A percentile compares a stretch with the other conserved stretches of the same genome.
Conservation (phyloP, 2,113 vertebrate genomes). For the Oreotrochilus melanogaster region DNA sequence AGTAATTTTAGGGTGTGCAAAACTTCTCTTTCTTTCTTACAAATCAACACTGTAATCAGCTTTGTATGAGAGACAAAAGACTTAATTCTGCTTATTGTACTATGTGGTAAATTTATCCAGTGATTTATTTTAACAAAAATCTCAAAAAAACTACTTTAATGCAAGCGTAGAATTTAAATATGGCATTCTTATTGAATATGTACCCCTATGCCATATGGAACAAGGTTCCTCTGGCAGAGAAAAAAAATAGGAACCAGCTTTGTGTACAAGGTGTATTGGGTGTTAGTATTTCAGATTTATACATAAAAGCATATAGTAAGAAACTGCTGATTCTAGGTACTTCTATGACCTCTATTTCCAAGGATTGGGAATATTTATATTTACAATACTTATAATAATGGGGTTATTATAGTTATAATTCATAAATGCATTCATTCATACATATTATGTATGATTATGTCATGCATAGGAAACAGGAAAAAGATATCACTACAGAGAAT, state of each 20-base stretch:
- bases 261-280: background rate
- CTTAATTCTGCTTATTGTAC: background rate
- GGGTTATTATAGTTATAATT: background rate
- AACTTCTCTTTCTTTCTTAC: slow-evolving; percentile 18
- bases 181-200: background rate
- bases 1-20: background rate
- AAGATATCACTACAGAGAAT: background rate
- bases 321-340: background rate
- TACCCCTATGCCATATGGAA: background rate
- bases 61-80: background rate
- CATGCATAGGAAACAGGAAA: background rate
- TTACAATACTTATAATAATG: too few relatives aligned
- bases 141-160: background rate
- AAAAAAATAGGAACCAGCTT: background rate
- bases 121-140: background rate
- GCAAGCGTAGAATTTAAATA: background rate
- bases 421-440: background rate
- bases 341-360: background rate
- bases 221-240: background rate
- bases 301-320: background rate
- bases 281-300: background rate
- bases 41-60: slow-evolving; percentile 10
- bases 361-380: background rate
- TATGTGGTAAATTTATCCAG: background rate
- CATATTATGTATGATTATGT: background rate